Conservation (phyloP, 1,140 invertebrate species). For the Zaprionus gabonicus region DNA sequence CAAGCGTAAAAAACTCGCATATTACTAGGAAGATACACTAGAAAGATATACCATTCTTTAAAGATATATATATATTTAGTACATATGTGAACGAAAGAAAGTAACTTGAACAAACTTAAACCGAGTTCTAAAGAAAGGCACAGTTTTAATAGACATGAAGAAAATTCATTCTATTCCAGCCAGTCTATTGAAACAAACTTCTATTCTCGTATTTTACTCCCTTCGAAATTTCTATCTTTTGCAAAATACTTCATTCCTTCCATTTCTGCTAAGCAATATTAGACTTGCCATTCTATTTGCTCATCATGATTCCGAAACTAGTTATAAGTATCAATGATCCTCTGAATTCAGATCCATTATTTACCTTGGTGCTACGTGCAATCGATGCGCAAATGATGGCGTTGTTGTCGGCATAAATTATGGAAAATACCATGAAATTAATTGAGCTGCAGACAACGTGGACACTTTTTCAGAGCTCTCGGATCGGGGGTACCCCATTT, state of each 20-base stretch:
- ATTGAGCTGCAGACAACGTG: slow-evolving; percentile 24
- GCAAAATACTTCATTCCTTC: neutral
- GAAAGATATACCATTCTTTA: too few species aligned
- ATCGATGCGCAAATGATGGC: slow-evolving; percentile 48
- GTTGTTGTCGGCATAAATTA: slow-evolving; percentile 67
- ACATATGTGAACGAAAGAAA: neutral
- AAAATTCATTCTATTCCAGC: too few species aligned
- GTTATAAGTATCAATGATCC: slow-evolving; percentile 34
- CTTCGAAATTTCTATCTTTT: neutral
- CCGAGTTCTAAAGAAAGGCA: neutral
- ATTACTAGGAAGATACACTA: neutral
- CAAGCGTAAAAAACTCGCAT: slow-evolving; percentile 58
- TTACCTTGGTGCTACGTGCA: neutral
- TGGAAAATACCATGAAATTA: slow-evolving; percentile 45
- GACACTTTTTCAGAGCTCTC: slow-evolving; percentile 9
- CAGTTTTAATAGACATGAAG: neutral
- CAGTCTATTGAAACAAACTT: too few species aligned
- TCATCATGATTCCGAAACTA: neutral
- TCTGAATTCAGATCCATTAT: neutral
- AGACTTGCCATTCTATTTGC: neutral
- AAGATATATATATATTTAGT: neutral
- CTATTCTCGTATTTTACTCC: neutral
- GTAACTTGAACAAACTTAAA: neutral
- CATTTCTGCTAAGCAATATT: neutral
- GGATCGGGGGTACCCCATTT: slow-evolving; percentile 24